Base-by-base conservation (phyloP, 2,888 invertebrate species). In the Aporophyla lueneburgensis region DNA sequence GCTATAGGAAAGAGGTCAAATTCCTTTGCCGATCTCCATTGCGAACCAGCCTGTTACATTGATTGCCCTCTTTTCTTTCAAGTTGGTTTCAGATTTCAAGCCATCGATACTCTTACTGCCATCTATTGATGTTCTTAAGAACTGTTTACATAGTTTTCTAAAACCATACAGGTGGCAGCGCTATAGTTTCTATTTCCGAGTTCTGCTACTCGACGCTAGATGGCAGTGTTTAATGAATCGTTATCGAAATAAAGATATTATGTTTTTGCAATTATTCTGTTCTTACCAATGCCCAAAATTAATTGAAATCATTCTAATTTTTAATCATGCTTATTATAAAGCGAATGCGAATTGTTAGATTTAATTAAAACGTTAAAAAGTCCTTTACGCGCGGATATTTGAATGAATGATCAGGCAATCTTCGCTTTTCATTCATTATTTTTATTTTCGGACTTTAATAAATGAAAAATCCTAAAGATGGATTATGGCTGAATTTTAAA, bases 171-270 rank as follows among this genome's bases (percentile, higher is more conserved):
- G 54, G 21, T 33, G 33, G 21, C 74, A 40, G 27, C 14, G 21
- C 40, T 27, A 6, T 24, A 33, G 24, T 2, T 43, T 43, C 1
- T 33, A 0, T 59, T 59, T 59, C 21, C 10, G 0, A 19, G 33
- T 33, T 56, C 21, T 68, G 67, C 92, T 92, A 91, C 86, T 91
- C 75, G 43, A 75, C 85, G 71, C 78, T 88, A 92, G 93, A 89
- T 90, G 90, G 81, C 90, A 74, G n/a, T 24, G 14, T 27, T 40
- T 24, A 1, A 21, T 2, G 24, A 1, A 24, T 21, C 1, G 1
- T 5, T 24, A 1, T 7, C 0, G 1, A n/a, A 19, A 9, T 12
- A n/a, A n/a, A 40, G 0, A 43, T 7, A 3, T 33, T 7, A 3
- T 33, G 10, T 24, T 14, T 14, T 21, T 49, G 16, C 14, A 6